Percentiles rank a stretch among this genome's conserved stretches.
phyloP scores from a whole-genome alignment of 2,797 vertebrate genomes.

The Pygocentrus nattereri region DNA sequence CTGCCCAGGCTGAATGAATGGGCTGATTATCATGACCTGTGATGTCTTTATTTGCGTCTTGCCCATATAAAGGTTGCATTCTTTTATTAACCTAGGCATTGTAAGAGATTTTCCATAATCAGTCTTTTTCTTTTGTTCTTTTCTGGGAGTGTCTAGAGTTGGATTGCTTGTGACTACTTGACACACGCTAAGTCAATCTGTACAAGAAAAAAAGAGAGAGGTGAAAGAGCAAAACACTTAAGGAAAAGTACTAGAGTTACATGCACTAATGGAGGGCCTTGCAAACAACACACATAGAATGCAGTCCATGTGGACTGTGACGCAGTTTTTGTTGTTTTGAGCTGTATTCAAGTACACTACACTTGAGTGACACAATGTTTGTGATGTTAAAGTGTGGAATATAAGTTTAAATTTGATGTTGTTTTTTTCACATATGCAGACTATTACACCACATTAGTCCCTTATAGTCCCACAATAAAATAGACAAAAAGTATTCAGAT shows the following conservation, averaged over 20 bases:
- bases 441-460: too few relatives aligned
- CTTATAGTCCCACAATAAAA: too few relatives aligned
- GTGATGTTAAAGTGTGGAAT: too few relatives aligned
- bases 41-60: not conserved
- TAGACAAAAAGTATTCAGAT: too few relatives aligned
- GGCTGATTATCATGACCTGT: not conserved
- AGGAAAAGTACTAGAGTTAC: not conserved
- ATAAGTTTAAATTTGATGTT: not conserved
- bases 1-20: too few relatives aligned
- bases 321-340: not conserved
- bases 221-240: not conserved
- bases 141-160: conserved; percentile 1
- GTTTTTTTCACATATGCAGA: not conserved
- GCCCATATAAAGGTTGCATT: not conserved
- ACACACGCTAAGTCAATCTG: not conserved
- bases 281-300: not conserved
- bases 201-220: not conserved
- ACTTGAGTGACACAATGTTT: not conserved
- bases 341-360: not conserved
- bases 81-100: not conserved
- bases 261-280: not conserved
- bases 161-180: conserved; percentile 1
- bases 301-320: not conserved
- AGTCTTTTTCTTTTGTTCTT: not conserved
- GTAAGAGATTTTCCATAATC: conserved; percentile 2